phyloP scores from a whole-genome alignment of 1,140 invertebrate species.

The Gonatopus flavifemur region DNA sequence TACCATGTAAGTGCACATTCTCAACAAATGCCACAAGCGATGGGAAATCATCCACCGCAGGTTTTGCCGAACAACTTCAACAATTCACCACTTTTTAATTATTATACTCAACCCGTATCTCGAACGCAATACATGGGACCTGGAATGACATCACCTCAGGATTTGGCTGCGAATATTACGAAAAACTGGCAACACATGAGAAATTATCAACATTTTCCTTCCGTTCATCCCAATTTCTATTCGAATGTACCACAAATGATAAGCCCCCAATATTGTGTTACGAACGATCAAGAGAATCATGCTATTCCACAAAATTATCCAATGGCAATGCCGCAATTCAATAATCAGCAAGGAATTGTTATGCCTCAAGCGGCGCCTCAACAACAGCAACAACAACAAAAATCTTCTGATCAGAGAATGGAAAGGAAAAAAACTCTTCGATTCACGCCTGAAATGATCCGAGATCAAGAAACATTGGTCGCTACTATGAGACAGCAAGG shows the following conservation, averaged over 20 bases:
- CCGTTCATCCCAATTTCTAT: too few species aligned
- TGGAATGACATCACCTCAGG: conserved; percentile 26
- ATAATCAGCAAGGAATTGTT: too few species aligned
- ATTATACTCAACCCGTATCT: conserved; percentile 1
- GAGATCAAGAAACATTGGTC: conserved; percentile 43
- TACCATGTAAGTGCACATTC: too few species aligned
- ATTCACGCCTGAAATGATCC: conserved; percentile 43
- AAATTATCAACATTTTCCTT: too few species aligned
- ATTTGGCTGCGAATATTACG: conserved; percentile 5
- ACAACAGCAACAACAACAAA: too few species aligned
- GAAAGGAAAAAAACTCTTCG: conserved; percentile 6
- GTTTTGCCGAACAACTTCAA: neutral
- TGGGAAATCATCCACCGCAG: neutral
- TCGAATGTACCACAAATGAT: too few species aligned
- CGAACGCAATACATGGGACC: neutral
- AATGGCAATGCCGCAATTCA: too few species aligned
- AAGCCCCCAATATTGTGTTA: too few species aligned
- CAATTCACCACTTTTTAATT: conserved; percentile 2
- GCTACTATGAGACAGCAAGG: conserved; percentile 41
- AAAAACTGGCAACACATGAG: conserved; percentile 4
- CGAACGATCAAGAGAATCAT: too few species aligned
- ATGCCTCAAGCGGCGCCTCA: too few species aligned
- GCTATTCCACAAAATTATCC: too few species aligned
- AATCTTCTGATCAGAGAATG: too few species aligned
- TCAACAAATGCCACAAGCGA: conserved; percentile 15